Evolutionary conservation across 1,140 invertebrate species (phyloP).

Genomic region (Doryteuthis pealeii): DNA sequence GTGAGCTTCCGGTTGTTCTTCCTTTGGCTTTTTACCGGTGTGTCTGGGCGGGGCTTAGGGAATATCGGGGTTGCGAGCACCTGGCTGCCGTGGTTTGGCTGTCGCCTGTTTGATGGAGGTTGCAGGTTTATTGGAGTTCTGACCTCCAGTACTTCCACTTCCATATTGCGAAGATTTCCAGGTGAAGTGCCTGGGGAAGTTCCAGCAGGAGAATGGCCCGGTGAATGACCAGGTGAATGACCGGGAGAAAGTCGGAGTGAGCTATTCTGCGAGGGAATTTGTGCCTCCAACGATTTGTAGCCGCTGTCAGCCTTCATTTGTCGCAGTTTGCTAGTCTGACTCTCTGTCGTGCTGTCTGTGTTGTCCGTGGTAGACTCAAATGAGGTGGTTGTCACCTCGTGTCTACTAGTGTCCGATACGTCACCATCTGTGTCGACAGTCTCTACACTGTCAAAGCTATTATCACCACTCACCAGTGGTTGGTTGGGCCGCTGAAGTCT

Average conservation of each 20-base stretch:
- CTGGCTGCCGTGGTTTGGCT: background rate
- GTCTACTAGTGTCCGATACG: constrained; percentile 60
- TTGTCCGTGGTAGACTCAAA: constrained; percentile 61
- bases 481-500: constrained; percentile 44
- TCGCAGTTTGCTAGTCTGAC: constrained; percentile 56
- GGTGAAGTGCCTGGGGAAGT: background rate
- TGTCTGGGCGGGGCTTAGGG: constrained; percentile 21
- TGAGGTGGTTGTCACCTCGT: constrained; percentile 61
- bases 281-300: constrained; percentile 64
- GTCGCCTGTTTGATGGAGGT: no score
- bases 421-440: constrained; percentile 58
- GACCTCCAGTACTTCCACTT: constrained; percentile 29
- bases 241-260: constrained; percentile 26
- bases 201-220: background rate
- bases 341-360: constrained; percentile 60
- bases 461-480: constrained; percentile 49
- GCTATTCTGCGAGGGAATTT: constrained; percentile 33
- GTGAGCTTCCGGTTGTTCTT: constrained; percentile 5
- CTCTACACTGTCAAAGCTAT: constrained; percentile 65
- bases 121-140: background rate
- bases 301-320: constrained; percentile 65
- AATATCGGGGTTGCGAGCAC: constrained; percentile 12
- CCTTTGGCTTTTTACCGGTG: constrained; percentile 3
- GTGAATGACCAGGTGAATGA: background rate
- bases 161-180: constrained; percentile 14